Evolutionary conservation across 2,797 vertebrate genomes (phyloP), one percentile per base, ranked within the genome.

Genomic region (Pangasius djambal): DNA sequence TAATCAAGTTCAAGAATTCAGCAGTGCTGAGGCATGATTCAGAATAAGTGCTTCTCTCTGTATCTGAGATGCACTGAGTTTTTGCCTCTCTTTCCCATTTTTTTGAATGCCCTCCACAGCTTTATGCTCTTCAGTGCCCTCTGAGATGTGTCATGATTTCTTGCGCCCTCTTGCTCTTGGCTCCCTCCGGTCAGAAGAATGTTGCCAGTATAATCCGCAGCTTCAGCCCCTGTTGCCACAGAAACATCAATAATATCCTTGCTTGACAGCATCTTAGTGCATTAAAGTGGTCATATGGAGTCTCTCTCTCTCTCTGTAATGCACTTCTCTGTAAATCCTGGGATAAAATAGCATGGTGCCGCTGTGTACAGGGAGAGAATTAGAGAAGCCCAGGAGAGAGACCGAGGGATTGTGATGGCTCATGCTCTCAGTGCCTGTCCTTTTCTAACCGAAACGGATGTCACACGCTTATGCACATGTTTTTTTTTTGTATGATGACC

Each of bases 181-280:
- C 91, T 89, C 88, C 90, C 88, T 91, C 86, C 84, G 70, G 74
- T 90, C 91, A 87, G 88, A 86, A 87, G 88, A 89, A 91, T 90
- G 87, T 89, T 92, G 91, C 90, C 89, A 92, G 91, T 94, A 94
- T 96, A 97, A 96, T 96, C 95, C 95, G 94, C 94, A 82, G 91
- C 94, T 95, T 94, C 95, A 95, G 92, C 92, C 92, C 87, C 92
- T 93, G 95, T 97, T 96, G 94, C 95, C 95, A 94, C 96, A 96
- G 96, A 96, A 97, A 97, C 96, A 95, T 96, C 95, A 97, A 97
- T 97, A 97, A 96, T 95, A 95, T 96, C 96, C 94, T 94, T 96
- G 94, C 94, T 95, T 92, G 94, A 96, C 95, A 96, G 92, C 95
- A 95, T 96, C 95, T 96, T 95, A 94, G 94, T 95, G 94, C 94